Evolutionary conservation across 2,113 vertebrate genomes (phyloP), one percentile per base, ranked within the genome.

Genomic region (Leiothrix lutea): DNA sequence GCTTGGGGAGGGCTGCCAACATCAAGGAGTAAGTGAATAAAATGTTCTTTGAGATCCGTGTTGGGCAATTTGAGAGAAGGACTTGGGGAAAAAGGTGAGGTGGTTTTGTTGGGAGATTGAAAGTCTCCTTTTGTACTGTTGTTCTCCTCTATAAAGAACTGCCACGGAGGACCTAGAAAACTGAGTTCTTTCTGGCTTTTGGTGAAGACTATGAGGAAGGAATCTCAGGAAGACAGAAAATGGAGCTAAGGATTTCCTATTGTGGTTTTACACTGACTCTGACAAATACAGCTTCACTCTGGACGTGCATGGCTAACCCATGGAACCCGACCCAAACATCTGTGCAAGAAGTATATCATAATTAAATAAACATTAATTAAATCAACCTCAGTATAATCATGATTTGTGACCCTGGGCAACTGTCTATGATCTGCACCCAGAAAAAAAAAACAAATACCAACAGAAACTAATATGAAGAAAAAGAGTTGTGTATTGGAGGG

Each of bases 261-360:
- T 25, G 5, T 77, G 35, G 6, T 80, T 94, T 91, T 51, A 33
- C 48, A 42, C 4, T 14, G 31, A 51, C 6, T 38, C 47, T 79
- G 42, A 70, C 35, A 47, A 81, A 38, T 20, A 12, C 3, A 45
- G 1, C 26, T 57, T 89, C 9, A 3, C 14, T 56, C 15, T 42
- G 17, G 81, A 45, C 0, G 0, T 42, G 7, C 4, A 36, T 17
- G 14, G 38, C 4, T 80, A 33, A 67, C 11, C 54, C 6, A 9
- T 14, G 17, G 36, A 75, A 71, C 12, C 2, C 3, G 4, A 67
- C 7, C 7, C 21, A 33, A 35, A 67, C 22, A 8, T 16, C 29
- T 35, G 26, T 61, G 14, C 9, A 74, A 64, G 11, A 79, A 6
- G 1, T 23, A 14, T 40, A 45, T 36, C 2, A 31, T 22, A 47